Conservation (phyloP, 2,888 invertebrate species). For the Caenorhabditis angaria region DNA sequence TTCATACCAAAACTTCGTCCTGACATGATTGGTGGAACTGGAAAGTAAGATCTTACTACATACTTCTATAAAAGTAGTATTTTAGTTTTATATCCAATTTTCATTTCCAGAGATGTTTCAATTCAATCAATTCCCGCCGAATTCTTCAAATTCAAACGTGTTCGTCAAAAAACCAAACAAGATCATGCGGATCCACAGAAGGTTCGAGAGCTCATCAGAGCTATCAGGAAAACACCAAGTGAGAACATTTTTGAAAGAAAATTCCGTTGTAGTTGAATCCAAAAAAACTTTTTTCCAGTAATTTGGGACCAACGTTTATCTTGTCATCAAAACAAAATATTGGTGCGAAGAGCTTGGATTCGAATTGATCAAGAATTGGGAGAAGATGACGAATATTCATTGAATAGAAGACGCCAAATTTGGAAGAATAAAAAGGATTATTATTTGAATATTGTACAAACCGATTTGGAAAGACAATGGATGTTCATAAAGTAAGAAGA, state of each 20-base stretch:
- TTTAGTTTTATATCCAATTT: neutral
- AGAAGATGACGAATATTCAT: constrained; percentile 23
- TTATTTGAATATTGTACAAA: constrained; percentile 11
- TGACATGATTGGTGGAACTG: constrained; percentile 32
- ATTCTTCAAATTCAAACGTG: constrained; percentile 27
- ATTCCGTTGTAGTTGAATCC: neutral
- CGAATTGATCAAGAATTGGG: constrained; percentile 20
- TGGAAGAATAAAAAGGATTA: constrained; percentile 43
- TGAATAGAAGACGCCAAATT: constrained; percentile 27
- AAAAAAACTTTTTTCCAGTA: constrained; percentile 16
- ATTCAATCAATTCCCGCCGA: constrained; percentile 12
- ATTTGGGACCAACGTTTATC: constrained; percentile 34
- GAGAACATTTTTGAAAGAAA: neutral
- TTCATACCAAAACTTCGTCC: constrained; percentile 32
- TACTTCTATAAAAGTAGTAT: neutral
- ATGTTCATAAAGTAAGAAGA: constrained; percentile 4
- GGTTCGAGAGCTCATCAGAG: constrained; percentile 20
- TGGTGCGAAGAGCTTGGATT: constrained; percentile 27
- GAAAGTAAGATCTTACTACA: constrained; percentile 16
- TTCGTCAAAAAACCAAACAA: constrained; percentile 21
- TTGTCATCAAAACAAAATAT: constrained; percentile 12
- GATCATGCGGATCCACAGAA: constrained; percentile 29
- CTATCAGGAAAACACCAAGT: constrained; percentile 25
- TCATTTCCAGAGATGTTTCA: constrained; percentile 17
- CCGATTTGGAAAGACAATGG: constrained; percentile 17